Evolutionary conservation across 2,797 vertebrate species (phyloP).

Genomic region (Peromyscus aztecus): DNA sequence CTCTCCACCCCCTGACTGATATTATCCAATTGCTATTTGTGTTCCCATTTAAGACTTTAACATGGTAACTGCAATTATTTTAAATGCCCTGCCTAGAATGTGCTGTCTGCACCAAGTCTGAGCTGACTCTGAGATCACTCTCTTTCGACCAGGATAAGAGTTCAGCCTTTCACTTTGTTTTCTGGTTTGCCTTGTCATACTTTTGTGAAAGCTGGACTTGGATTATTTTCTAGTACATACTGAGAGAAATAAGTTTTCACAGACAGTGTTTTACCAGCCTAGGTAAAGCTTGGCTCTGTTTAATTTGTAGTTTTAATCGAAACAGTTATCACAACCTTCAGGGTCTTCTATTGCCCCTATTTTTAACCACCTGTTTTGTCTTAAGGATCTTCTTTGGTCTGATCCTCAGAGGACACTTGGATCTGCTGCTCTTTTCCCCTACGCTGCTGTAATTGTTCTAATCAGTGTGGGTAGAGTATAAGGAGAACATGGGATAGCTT

Average conservation of each 20-base stretch:
- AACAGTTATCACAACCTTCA: not conserved
- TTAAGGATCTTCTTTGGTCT: not conserved
- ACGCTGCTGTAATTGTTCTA: not conserved
- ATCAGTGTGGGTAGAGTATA: not conserved
- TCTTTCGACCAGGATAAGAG: not conserved
- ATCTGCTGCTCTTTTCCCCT: not conserved
- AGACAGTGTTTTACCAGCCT: not conserved
- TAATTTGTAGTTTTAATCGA: not conserved
- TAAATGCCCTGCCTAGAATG: not conserved
- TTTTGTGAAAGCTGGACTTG: not conserved
- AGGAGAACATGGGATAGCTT: not conserved
- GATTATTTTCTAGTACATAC: not conserved
- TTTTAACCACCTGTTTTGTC: not conserved
- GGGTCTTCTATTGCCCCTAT: not conserved
- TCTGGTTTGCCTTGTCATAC: not conserved
- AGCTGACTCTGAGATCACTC: not conserved
- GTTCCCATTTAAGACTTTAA: not conserved
- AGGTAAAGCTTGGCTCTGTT: not conserved
- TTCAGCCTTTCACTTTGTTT: not conserved
- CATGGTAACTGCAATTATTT: not conserved
- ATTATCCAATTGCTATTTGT: not conserved
- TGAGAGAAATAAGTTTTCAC: not conserved
- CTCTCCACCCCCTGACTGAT: not conserved
- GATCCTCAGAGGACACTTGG: not conserved
- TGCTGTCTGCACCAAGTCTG: too few species aligned